Base-by-base conservation (phyloP, 2,797 vertebrate genomes). In the Ptychobarbus kaznakovi region DNA sequence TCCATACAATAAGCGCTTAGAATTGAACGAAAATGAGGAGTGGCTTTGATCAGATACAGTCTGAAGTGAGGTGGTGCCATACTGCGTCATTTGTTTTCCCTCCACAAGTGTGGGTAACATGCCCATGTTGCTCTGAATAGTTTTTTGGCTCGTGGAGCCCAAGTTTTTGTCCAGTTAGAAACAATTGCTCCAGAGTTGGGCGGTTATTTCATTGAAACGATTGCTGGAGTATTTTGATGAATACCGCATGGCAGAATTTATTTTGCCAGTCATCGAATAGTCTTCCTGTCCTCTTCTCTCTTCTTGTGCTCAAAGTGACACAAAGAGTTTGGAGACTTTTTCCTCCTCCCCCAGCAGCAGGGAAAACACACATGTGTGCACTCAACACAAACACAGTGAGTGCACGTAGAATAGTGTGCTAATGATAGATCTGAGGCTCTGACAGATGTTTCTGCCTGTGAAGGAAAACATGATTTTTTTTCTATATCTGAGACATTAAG, bases 381-480 rank as follows among this genome's bases (percentile, higher is more conserved):
- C 86, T 84, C 86, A 89, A 82, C 81, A 75, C 88, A 86, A 88
- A 89, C 87, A 86, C 74, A 88, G 84, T 53, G 56, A 86, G 68
- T 75, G 77, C 86, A 87, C 77, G 38, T 86, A 85, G 81, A 86
- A 86, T 78, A 82, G 69, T 82, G 70, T 53, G 51, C 73, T 88
- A 84, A 81, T 88, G 85, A 86, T 84, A 84, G 87, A 87, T 87
- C 86, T 81, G 82, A 87, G 78, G 86, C 83, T 89, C 80, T 82
- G 85, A 86, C 88, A 88, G 86, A 89, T 90, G 90, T 91, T 90
- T 82, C 84, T 84, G 88, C 82, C 87, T 90, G 85, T 82, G 69
- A 84, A 88, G 80, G 84, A 87, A 87, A 90, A 86, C 86, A 88
- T 51, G 28, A 63, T 18, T 83, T 80, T 58, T 87, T 80, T 82